Conservation (phyloP, 2,797 vertebrate genomes). For the Gallinago nigripennis region DNA sequence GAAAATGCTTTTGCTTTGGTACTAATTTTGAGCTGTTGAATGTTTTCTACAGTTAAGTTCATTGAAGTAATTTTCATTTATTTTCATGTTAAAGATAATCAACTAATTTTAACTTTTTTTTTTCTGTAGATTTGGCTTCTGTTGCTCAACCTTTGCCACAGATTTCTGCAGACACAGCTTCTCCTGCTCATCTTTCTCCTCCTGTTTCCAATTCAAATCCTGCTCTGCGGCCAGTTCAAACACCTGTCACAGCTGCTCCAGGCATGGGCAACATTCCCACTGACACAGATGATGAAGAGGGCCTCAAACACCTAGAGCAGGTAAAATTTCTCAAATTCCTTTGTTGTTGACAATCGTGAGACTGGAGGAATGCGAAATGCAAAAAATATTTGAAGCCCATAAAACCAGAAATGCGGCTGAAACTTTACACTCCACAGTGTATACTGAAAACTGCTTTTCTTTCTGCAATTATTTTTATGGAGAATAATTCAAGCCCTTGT, state of each 20-base stretch:
- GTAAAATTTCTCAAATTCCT: constrained; percentile 71
- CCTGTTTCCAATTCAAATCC: constrained; percentile 79
- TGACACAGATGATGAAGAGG: constrained; percentile 95
- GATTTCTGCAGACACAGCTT: constrained; percentile 80
- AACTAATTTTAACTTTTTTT: background rate
- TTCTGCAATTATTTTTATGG: rapidly evolving
- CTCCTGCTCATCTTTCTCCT: constrained; percentile 78
- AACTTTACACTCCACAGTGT: background rate
- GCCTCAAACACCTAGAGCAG: constrained; percentile 97
- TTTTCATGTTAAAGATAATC: background rate
- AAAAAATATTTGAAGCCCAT: background rate
- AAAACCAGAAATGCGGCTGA: background rate
- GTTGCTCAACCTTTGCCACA: constrained; percentile 75
- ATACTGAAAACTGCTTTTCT: background rate
- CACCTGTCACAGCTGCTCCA: constrained; percentile 78
- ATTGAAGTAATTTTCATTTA: background rate
- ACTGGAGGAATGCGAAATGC: background rate
- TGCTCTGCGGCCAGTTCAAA: constrained; percentile 81
- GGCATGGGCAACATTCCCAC: constrained; percentile 77
- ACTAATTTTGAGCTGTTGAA: background rate
- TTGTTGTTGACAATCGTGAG: background rate
- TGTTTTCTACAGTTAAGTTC: background rate
- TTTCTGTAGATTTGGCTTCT: constrained; percentile 75
- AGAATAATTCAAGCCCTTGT: background rate
- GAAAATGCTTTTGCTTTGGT: background rate